Percentiles rank a stretch among this genome's conserved stretches.
Conservation (phyloP, 2,888 invertebrate species). For the Chloroclystis v-ata region DNA sequence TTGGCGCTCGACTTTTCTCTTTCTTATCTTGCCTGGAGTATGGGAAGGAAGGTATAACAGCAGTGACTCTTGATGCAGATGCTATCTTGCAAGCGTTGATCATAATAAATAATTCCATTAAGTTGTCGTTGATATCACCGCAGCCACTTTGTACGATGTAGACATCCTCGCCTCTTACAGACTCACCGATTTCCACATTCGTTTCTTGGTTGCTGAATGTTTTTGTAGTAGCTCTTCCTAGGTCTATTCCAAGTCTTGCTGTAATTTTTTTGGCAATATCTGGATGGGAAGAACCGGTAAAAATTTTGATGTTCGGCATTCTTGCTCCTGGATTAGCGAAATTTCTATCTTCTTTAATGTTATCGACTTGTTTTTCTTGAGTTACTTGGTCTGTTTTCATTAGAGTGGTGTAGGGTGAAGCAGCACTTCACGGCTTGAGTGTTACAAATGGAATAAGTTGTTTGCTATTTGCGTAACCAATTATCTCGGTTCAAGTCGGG, state of each 20-base stretch:
- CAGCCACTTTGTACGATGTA: conserved; percentile 95
- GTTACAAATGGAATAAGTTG: conserved; percentile 46
- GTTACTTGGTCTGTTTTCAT: conserved; percentile 56
- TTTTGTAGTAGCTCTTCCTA: conserved; percentile 97
- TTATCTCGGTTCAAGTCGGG: conserved; percentile 65
- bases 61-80: conserved; percentile 92
- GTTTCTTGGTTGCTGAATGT: conserved; percentile 99
- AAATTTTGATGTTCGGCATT: conserved; percentile 99
- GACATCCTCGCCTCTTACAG: conserved; percentile 94
- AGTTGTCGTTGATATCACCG: conserved; percentile 93
- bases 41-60: conserved; percentile 94
- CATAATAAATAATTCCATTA: conserved; percentile 95
- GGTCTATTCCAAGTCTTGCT: conserved; percentile 93
- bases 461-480: conserved; percentile 45
- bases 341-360: conserved; percentile 32
- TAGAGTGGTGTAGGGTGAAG: conserved; percentile 42
- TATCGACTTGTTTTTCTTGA: conserved; percentile 32
- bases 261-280: conserved; percentile 97
- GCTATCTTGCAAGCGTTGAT: conserved; percentile 96
- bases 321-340: conserved; percentile 55
- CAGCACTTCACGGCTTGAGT: conserved; percentile 40
- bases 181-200: conserved; percentile 94
- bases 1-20: conserved; percentile 93
- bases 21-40: conserved; percentile 95
- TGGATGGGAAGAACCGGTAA: conserved; percentile 97